A percentile compares a stretch with the other conserved stretches of the same genome.
phyloP scores from a whole-genome alignment of 1,140 invertebrate genomes.

The Bombus balteatus region DNA sequence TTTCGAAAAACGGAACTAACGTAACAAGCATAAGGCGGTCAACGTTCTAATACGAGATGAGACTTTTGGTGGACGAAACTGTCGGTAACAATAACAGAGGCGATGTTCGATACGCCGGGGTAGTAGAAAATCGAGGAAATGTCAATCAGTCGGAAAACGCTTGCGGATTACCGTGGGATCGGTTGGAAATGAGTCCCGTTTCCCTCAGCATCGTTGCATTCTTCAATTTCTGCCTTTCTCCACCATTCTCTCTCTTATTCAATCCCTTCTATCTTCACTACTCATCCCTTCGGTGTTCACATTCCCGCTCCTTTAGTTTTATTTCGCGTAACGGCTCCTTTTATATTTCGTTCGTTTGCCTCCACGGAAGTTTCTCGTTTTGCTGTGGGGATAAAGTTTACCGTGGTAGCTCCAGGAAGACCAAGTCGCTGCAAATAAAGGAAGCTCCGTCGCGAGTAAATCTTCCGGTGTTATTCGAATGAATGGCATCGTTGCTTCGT shows the following conservation, averaged over 20 bases:
- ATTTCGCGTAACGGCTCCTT: conserved; percentile 8
- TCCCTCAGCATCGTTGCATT: conserved; percentile 41
- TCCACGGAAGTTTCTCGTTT: conserved; percentile 20
- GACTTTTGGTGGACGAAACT: neutral
- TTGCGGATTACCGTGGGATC: conserved; percentile 36
- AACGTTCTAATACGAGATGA: neutral
- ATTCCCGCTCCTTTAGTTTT: conserved; percentile 8
- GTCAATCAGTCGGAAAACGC: conserved; percentile 37
- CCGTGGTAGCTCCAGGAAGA: neutral
- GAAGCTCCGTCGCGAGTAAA: neutral
- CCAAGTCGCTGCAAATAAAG: neutral
- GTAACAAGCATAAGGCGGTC: too few relatives aligned
- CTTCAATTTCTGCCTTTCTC: neutral
- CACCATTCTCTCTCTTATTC: too few relatives aligned
- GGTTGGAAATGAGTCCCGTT: conserved; percentile 45
- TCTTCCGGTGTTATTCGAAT: conserved; percentile 14
- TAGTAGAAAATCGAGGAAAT: conserved; percentile 36
- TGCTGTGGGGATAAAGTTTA: conserved; percentile 8
- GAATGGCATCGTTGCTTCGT: neutral
- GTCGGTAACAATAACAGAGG: neutral
- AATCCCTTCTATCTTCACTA: too few relatives aligned
- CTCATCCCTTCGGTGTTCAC: neutral
- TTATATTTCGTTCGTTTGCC: conserved; percentile 31
- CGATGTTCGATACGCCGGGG: neutral
- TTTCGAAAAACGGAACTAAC: too few relatives aligned